Conservation (phyloP, 2,888 invertebrate species). For the Oithona nana region DNA sequence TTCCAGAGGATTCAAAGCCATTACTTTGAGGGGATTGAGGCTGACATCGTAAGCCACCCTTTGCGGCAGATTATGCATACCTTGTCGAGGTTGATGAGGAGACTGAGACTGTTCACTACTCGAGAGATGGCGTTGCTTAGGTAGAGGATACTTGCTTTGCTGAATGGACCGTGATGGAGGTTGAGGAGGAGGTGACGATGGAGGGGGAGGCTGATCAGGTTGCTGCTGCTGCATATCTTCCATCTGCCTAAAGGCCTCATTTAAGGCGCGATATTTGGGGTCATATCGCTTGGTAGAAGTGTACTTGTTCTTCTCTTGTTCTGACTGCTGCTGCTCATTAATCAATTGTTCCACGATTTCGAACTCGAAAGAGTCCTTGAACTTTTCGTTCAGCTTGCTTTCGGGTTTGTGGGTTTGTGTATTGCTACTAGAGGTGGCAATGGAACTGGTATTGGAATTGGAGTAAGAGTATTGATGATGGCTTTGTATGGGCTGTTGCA, state of each 20-base stretch:
- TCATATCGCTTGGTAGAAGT: constrained; percentile 13
- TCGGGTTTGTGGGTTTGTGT: background rate
- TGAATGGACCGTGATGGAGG: no score
- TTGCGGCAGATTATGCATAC: background rate
- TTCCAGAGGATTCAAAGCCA: no score
- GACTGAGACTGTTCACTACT: background rate
- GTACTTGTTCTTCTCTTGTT: constrained; percentile 2
- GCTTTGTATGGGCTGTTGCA: background rate
- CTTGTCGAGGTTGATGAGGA: background rate
- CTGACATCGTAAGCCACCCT: no score
- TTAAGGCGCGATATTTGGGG: constrained; percentile 14
- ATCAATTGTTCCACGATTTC: constrained; percentile 11
- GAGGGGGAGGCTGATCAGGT: background rate
- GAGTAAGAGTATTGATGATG: no score
- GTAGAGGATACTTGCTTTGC: background rate
- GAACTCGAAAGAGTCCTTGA: background rate
- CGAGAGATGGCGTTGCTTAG: background rate
- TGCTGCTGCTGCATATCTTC: background rate
- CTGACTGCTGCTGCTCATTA: constrained; percentile 10
- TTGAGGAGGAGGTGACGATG: background rate
- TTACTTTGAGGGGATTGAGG: no score
- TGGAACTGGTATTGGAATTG: background rate
- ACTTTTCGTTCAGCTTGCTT: background rate
- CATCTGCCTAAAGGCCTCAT: constrained; percentile 7
- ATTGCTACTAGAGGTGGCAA: background rate